Base-by-base conservation (phyloP, 2,888 invertebrate species). In the Galeopsomyia nigrocyanea region DNA sequence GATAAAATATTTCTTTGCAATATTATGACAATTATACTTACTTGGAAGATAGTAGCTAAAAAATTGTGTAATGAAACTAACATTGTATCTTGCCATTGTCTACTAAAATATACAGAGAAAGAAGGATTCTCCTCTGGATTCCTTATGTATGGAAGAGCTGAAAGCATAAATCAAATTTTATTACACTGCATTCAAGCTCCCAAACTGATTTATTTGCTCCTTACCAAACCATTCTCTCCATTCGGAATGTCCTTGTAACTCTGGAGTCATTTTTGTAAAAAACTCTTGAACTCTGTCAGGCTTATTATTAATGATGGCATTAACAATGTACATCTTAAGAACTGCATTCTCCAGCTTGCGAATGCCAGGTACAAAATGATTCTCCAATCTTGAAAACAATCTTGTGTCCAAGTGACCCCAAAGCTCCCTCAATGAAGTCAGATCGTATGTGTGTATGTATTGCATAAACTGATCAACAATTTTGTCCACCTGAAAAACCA, bases 191-290 rank as follows among this genome's bases (percentile, higher is more conserved):
- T 17, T 17, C 9, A 51, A 51, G 3, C 22, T 22, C 21, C 21
- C 10, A 22, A 49, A 50, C 16, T 46, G 19, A 72, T 39, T 39
- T 68, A 67, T 67, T 47, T 53, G 73, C 53, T 74, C 53, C 50
- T 90, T 91, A 98, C 98, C 94, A 88, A 97, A 98, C 98, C 98
- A 98, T 80, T 98, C 98, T 83, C 94, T 95, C 96, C 98, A 98
- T 84, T 98, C 98, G 73, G 90, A 89, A 84, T 96, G 96, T 62
- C 92, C 92, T 83, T 97, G 96, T 58, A 98, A 87, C 80, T 97
- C 96, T 17, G 93, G 89, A 6, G 95, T 91, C 91, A 97, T 91
- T 88, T 94, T 95, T 13, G 91, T 89, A 83, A 98, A 94, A 87
- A 98, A 98, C 77, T 98, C 98, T 21, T 91, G 89, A 67, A 97